Evolutionary conservation across 2,888 invertebrate species (phyloP).

Genomic region (Hydrotaea diabolus): DNA sequence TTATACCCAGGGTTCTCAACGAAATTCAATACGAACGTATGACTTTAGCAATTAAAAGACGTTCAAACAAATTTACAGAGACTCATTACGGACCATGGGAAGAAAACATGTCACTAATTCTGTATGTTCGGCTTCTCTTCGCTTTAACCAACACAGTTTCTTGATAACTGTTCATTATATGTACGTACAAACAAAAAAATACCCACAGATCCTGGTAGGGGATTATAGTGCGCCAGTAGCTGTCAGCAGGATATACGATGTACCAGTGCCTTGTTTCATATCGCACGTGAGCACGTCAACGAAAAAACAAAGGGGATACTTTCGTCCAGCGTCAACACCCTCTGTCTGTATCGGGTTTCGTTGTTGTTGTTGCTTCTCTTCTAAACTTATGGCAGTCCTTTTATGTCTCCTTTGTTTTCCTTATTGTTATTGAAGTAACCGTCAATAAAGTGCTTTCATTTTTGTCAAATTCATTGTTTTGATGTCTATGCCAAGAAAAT

Average conservation of each 20-base stretch:
- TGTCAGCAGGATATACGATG: no score
- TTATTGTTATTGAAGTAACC: constrained; percentile 22
- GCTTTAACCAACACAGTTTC: no score
- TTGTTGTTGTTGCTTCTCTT: neutral
- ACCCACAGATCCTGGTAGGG: neutral
- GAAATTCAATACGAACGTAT: no score
- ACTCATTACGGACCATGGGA: no score
- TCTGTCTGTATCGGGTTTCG: neutral
- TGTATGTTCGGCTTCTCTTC: no score
- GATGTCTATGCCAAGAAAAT: constrained; percentile 26
- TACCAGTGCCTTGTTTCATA: no score
- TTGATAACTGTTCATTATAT: no score
- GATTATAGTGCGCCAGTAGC: neutral
- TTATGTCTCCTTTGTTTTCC: neutral
- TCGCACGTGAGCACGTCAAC: neutral
- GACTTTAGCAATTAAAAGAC: no score
- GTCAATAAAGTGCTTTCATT: constrained; percentile 34
- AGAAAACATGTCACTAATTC: no score
- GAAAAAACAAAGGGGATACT: neutral
- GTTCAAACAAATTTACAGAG: no score
- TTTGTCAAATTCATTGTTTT: constrained; percentile 23
- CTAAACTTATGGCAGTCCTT: neutral
- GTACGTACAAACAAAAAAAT: no score
- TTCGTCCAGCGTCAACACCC: neutral
- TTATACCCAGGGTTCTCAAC: no score